Evolutionary conservation across 2,888 invertebrate species (phyloP).

Genomic region (Zele albiditarsus): DNA sequence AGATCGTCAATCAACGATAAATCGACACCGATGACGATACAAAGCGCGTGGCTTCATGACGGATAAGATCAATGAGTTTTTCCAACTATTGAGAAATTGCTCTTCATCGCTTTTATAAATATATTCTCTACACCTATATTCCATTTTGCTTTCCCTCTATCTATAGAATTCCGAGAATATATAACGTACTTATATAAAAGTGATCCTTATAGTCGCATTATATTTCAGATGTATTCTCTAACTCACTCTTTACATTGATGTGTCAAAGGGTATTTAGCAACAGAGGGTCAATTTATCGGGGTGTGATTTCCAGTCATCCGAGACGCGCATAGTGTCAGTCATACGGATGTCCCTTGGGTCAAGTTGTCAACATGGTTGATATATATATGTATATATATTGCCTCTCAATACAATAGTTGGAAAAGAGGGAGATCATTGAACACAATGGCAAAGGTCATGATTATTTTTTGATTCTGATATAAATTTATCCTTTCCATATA

Average conservation of each 20-base stretch:
- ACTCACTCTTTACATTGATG: conserved; percentile 47
- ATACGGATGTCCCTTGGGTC: conserved; percentile 42
- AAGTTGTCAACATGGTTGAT: conserved; percentile 50
- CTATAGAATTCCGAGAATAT: not conserved
- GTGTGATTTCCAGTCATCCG: conserved; percentile 64
- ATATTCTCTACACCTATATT: not conserved
- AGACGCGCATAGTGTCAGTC: conserved; percentile 49
- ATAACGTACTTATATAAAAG: not conserved
- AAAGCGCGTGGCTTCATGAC: conserved; percentile 37
- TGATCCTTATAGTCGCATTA: not conserved
- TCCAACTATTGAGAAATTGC: conserved; percentile 36
- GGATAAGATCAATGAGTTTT: conserved; percentile 50
- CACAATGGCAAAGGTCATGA: not conserved
- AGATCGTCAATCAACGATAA: conserved; percentile 37
- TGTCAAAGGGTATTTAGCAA: conserved; percentile 68
- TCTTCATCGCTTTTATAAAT: conserved; percentile 27
- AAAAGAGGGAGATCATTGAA: not conserved
- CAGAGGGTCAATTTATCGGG: conserved; percentile 68
- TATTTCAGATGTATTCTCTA: conserved; percentile 24
- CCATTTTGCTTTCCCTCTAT: conserved; percentile 38
- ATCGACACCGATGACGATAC: conserved; percentile 8
- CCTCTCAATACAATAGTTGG: not conserved
- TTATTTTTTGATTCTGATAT: not conserved
- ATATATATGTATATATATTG: conserved; percentile 36
- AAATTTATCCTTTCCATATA: not conserved